phyloP scores from a whole-genome alignment of 2,888 invertebrate species.

The Drosophila basisetae region DNA sequence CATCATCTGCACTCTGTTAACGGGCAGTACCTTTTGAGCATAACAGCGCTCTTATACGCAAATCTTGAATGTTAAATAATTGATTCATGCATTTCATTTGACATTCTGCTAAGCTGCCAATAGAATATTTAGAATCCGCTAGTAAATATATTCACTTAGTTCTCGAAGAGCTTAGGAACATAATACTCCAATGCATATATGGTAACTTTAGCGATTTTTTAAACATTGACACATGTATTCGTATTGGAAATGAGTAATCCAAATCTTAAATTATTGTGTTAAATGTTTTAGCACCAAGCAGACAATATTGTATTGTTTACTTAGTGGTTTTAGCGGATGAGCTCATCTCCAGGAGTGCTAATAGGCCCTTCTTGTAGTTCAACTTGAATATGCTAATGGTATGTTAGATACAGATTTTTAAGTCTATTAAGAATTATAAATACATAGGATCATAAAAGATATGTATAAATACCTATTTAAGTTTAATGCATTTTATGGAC shows the following conservation, averaged over 20 bases:
- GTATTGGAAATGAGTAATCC: not conserved
- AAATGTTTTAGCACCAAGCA: not conserved
- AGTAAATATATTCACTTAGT: not conserved
- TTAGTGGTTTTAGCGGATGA: not conserved
- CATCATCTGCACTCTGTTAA: constrained; percentile 13
- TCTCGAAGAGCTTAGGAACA: not conserved
- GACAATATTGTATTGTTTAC: too few species aligned
- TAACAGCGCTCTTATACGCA: constrained; percentile 7
- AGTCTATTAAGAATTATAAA: too few species aligned
- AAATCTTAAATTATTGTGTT: not conserved
- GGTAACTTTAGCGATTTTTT: not conserved
- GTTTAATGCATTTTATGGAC: not conserved
- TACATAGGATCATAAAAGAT: too few species aligned
- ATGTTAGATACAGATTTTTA: too few species aligned
- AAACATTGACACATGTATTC: not conserved
- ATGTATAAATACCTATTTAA: not conserved
- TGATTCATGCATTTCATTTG: not conserved
- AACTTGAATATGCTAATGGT: not conserved
- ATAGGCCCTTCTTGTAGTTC: not conserved
- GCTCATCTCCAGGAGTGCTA: not conserved
- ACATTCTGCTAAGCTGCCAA: constrained; percentile 21
- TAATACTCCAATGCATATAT: not conserved
- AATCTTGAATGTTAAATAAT: not conserved
- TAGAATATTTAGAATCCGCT: not conserved
- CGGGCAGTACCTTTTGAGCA: constrained; percentile 35